Base-by-base conservation (phyloP, 2,888 invertebrate genomes). In the Xanthorhoe designata region DNA sequence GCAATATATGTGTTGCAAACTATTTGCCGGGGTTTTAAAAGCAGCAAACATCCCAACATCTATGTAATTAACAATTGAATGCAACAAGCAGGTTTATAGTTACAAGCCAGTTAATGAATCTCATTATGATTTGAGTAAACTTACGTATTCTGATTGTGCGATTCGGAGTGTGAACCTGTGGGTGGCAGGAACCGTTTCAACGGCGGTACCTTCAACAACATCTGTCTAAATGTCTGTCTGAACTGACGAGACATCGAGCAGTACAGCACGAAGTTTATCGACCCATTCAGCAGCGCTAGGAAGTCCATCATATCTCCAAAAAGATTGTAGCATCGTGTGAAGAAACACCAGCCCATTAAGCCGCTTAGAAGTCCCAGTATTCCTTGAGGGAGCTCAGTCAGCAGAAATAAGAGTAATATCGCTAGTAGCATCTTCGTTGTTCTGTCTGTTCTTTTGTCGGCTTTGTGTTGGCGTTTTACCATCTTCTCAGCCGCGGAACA, bases 201-300 rank as follows among this genome's bases (percentile, higher is more conserved):
- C 35, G 95, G 94, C 65, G 94, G 94, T n/a, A 59, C 59, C 2
- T 95, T 95, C 70, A 95, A 94, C 81, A 98, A 96, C 77, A 97
- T 88, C 79, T 95, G 95, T 10, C 95, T 94, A 83, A 97, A 97
- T 0, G 97, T 97, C 75, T 95, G 95, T 15, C 99, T 94, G 87
- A 99, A 99, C 94, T 98, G 98, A 70, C 97, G 95, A 69, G 98
- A 98, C 98, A 99, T 98, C 60, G 97, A 95, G 81, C 98, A 98
- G 86, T 98, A 99, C 51, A 99, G 94, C 61, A 98, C 96, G 82
- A 99, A 99, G 88, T 98, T 99, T 66, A 98, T 97, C 0, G 98
- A 97, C 8, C 98, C 98, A 87, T 98, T 99, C 76, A 98, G 91
- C 65, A 99, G 94, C 0, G 98, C 98, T 80, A 98, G 88, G 68